Conservation (phyloP, 2,797 vertebrate genomes). For the Nothura maculosa region DNA sequence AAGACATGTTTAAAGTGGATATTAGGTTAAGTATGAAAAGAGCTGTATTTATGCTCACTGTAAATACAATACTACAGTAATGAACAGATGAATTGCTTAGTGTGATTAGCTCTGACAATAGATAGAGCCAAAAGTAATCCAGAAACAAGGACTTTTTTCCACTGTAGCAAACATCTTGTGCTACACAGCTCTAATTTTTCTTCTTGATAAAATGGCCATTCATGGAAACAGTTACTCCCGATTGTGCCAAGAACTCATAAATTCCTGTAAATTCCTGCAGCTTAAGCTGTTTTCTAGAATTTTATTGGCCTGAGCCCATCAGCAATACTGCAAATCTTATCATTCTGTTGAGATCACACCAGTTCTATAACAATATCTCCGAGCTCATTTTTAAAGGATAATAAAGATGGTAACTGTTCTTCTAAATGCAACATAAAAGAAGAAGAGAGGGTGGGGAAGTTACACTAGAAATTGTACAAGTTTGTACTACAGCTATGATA, state of each 20-base stretch:
- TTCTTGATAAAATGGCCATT: slow-evolving; percentile 63
- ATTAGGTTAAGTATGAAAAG: slow-evolving; percentile 51
- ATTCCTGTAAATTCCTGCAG: slow-evolving; percentile 55
- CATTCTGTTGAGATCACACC: slow-evolving; percentile 57
- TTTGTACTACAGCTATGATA: slow-evolving; percentile 18
- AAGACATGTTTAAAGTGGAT: slow-evolving; percentile 30
- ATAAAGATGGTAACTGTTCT: slow-evolving; percentile 49
- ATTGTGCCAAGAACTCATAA: slow-evolving; percentile 63
- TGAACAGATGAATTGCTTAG: slow-evolving; percentile 49
- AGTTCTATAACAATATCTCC: slow-evolving; percentile 40
- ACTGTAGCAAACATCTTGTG: slow-evolving; percentile 34
- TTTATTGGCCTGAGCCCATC: slow-evolving; percentile 58
- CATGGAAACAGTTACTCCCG: slow-evolving; percentile 48
- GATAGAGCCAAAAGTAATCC: background rate
- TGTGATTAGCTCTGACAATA: slow-evolving; percentile 37
- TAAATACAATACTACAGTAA: slow-evolving; percentile 52
- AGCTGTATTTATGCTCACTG: slow-evolving; percentile 23
- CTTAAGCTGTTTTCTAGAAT: slow-evolving; percentile 33
- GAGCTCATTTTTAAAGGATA: slow-evolving; percentile 58
- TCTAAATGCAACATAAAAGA: slow-evolving; percentile 30
- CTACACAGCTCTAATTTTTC: slow-evolving; percentile 45
- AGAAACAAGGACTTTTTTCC: slow-evolving; percentile 35
- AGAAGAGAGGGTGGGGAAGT: background rate
- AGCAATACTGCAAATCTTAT: slow-evolving; percentile 59
- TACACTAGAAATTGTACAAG: slow-evolving; percentile 18